Evolutionary conservation across 2,113 vertebrate genomes (phyloP).

Genomic region (Amia ocellicauda): DNA sequence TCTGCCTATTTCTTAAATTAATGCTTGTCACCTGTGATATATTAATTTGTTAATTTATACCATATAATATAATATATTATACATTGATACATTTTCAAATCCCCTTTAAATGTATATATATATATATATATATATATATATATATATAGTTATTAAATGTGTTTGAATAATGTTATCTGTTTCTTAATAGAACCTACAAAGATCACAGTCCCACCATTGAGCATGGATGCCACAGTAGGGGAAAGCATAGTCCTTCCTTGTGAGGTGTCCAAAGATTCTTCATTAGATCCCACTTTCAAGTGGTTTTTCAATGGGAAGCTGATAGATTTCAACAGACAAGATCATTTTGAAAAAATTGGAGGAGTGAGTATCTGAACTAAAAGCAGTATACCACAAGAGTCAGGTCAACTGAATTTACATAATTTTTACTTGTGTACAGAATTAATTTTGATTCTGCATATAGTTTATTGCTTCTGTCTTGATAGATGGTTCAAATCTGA

Average conservation of each 20-base stretch:
- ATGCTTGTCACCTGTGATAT: background rate
- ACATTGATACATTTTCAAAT: too few species aligned
- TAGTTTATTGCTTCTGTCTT: too few species aligned
- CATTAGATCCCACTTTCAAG: constrained; percentile 65
- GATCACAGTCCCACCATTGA: constrained; percentile 69
- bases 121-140: too few species aligned
- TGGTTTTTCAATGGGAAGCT: constrained; percentile 80
- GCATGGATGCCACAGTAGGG: constrained; percentile 78
- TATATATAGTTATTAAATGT: too few species aligned
- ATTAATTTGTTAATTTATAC: constrained; percentile 32
- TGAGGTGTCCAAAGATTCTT: constrained; percentile 77
- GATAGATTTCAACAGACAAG: constrained; percentile 72
- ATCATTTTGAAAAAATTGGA: constrained; percentile 83
- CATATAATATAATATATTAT: too few species aligned
- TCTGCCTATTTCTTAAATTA: background rate
- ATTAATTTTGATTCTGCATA: too few species aligned
- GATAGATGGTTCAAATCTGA: too few species aligned
- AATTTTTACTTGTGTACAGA: too few species aligned
- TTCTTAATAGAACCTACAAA: constrained; percentile 71
- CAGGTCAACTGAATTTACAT: too few species aligned
- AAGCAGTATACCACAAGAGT: too few species aligned
- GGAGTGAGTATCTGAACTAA: constrained; percentile 69
- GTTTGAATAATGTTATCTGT: constrained; percentile 19
- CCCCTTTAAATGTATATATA: too few species aligned
- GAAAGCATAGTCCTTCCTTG: constrained; percentile 85